phyloP scores from a whole-genome alignment of 2,113 vertebrate genomes.

The Gallinago jamesoni region DNA sequence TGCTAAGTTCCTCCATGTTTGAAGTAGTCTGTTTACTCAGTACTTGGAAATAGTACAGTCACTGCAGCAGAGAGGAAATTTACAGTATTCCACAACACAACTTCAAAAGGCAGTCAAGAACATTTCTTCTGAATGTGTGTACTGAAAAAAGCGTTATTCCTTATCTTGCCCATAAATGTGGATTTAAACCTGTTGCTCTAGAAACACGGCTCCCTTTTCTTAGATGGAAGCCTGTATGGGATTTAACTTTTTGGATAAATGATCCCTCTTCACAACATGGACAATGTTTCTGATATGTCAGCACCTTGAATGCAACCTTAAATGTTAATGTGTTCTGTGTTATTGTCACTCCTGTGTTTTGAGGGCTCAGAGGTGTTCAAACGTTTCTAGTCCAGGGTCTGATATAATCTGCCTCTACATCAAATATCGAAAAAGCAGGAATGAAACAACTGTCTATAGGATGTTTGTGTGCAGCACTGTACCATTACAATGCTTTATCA shows the following conservation, averaged over 20 bases:
- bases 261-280: not conserved
- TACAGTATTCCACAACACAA: not conserved
- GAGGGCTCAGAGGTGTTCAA: not conserved
- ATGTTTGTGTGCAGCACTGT: not conserved
- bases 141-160: conserved; percentile 45
- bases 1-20: conserved; percentile 48
- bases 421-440: not conserved
- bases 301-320: not conserved
- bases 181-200: conserved; percentile 24
- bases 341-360: not conserved
- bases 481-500: not conserved
- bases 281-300: not conserved
- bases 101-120: not conserved
- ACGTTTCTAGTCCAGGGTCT: not conserved
- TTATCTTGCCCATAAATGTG: conserved; percentile 21
- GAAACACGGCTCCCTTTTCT: conserved; percentile 10
- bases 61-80: conserved; percentile 31
- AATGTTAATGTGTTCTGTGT: not conserved
- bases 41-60: conserved; percentile 57
- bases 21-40: conserved; percentile 53
- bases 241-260: not conserved
- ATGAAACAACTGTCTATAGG: fast-evolving
- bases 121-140: conserved; percentile 10
- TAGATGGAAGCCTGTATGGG: not conserved
- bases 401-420: not conserved